Base-by-base conservation (phyloP, 2,113 vertebrate species). In the Tetrao urogallus region DNA sequence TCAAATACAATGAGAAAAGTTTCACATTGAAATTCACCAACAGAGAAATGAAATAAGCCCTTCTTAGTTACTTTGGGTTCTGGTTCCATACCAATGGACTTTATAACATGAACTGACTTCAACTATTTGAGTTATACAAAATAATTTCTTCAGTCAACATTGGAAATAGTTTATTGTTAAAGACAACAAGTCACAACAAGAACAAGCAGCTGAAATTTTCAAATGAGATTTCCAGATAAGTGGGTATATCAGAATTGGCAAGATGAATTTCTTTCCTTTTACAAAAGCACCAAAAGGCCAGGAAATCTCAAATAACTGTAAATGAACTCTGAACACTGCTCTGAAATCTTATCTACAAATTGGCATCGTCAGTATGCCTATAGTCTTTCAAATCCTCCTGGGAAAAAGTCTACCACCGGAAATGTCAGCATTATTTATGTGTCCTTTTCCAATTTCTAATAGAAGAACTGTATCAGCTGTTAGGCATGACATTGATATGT, bases 211-310 rank as follows among this genome's bases (percentile, higher is more conserved):
- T 50, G n/a, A 57, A 82, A 45, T 70, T 84, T 92, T 90, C 43
- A 82, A 36, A 27, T n/a, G n/a, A 82, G 45, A 43, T 75, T 86
- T 89, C 38, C 30, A 66, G 78, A 56, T 78, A 74, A 36, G 45
- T 56, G 36, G 28, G 28, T 5, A n/a, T 69, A n/a, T 7, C 19
- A 52, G 40, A 9, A 7, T 25, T 0, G 0, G 10, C 40, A 28
- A 0, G 1, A 25, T n/a, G 61, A 72, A 79, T 1, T 1, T 0
- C 10, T 58, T 40, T 82, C 10, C 27, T 92, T 45, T 79, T 82
- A 48, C 5, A 40, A 61, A 87, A 66, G 2, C 67, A 24, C 11
- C 32, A 64, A 83, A 86, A 4, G 6, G 28, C 24, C 64, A 81
- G 45, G 25, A 71, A 75, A 15, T 18, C 38, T 34, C 42, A 70